A percentile compares a stretch with the other conserved stretches of the same genome.
These are phyloP conservation scores for Pogonomyrmex californicus DNA, from an alignment of 1,140 invertebrate genomes.

Conservation along the genomic window DNA sequence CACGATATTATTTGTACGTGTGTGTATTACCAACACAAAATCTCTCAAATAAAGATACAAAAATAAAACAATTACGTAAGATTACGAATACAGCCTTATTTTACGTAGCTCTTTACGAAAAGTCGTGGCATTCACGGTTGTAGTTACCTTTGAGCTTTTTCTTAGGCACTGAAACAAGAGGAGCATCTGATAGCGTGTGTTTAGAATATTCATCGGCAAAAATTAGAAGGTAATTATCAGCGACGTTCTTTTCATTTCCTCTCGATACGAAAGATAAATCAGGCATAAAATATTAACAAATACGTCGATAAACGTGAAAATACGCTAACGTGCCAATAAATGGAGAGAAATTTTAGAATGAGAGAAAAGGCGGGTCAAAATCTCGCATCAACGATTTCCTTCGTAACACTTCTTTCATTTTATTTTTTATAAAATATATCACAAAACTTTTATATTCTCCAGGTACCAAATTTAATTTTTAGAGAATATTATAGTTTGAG, in stretches of 20 bases:
- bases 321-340: slow-evolving; percentile 67
- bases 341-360: slow-evolving; percentile 50
- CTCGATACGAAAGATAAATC: slow-evolving; percentile 33
- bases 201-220: slow-evolving; percentile 86
- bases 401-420: not conserved
- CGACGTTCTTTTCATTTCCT: slow-evolving; percentile 20
- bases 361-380: slow-evolving; percentile 44
- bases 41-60: slow-evolving; percentile 77
- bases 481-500: not conserved
- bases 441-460: not conserved
- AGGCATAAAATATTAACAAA: slow-evolving; percentile 44
- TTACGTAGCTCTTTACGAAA: slow-evolving; percentile 70
- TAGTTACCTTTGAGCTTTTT: slow-evolving; percentile 91
- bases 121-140: slow-evolving; percentile 75
- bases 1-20: slow-evolving; percentile 61
- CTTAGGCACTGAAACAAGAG: slow-evolving; percentile 91
- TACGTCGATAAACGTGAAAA: slow-evolving; percentile 60
- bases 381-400: slow-evolving; percentile 45
- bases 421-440: not conserved
- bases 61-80: slow-evolving; percentile 73
- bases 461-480: not conserved
- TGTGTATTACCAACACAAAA: slow-evolving; percentile 65
- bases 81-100: slow-evolving; percentile 72
- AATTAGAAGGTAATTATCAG: slow-evolving; percentile 66
- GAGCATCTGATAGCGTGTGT: slow-evolving; percentile 87